These are phyloP conservation scores for Drosophila suzukii DNA, from an alignment of 1,140 invertebrate species.

Conservation along the genomic window DNA sequence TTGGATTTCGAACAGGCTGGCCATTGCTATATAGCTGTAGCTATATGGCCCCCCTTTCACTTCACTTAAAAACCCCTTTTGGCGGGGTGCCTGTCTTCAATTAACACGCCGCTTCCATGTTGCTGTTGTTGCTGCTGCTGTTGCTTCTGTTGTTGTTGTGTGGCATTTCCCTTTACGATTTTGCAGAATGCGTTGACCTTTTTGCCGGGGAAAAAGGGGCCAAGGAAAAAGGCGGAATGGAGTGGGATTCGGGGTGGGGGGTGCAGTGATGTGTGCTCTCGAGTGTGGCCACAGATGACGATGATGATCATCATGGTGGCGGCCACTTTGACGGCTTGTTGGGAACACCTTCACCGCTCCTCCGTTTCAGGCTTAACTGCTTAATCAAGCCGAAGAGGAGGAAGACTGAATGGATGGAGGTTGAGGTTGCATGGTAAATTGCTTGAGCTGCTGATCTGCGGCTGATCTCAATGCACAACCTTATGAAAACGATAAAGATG, in stretches of 20 bases:
- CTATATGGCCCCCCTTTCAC: background rate
- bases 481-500: conserved; percentile 29
- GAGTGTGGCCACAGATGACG: conserved; percentile 65
- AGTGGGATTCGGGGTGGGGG: background rate
- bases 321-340: conserved; percentile 73
- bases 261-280: conserved; percentile 51
- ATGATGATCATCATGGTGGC: conserved; percentile 40
- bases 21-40: conserved; percentile 19
- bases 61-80: conserved; percentile 30
- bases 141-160: conserved; percentile 54
- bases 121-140: conserved; percentile 40
- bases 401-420: conserved; percentile 1
- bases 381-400: conserved; percentile 68
- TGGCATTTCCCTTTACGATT: conserved; percentile 76
- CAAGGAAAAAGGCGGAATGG: conserved; percentile 5
- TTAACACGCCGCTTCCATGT: conserved; percentile 75
- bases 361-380: conserved; percentile 62
- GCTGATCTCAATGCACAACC: conserved; percentile 48
- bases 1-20: conserved; percentile 67
- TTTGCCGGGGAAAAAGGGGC: conserved; percentile 21
- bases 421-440: conserved; percentile 70
- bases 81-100: conserved; percentile 68
- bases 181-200: conserved; percentile 76
- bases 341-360: conserved; percentile 60
- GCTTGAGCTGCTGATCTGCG: conserved; percentile 62